These are phyloP conservation scores for Caenorhabditis sulstoni DNA, from an alignment of 2,888 invertebrate species.

Conservation along the genomic window DNA sequence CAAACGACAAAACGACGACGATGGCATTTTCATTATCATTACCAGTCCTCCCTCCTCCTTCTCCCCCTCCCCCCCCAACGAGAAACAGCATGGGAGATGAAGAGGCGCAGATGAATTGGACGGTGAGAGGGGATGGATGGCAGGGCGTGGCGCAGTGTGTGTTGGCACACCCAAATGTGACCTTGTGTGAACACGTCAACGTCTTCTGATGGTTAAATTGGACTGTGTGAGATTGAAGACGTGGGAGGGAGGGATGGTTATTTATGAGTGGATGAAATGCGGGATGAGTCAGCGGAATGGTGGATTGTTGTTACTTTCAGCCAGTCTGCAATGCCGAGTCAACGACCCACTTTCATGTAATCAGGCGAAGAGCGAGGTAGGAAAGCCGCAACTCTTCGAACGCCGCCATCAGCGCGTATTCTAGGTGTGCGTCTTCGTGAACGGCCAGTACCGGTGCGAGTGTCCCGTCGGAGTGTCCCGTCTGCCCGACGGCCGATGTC, in stretches of 20 bases:
- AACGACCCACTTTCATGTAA: constrained; percentile 77
- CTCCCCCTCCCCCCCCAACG: background rate
- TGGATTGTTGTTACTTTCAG: constrained; percentile 42
- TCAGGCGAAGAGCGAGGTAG: constrained; percentile 71
- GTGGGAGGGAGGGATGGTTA: constrained; percentile 4
- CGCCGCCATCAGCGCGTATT: too few species aligned
- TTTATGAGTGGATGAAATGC: background rate
- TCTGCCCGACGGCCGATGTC: constrained; percentile 72
- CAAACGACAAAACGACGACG: background rate
- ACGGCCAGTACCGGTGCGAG: constrained; percentile 74
- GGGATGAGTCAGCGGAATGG: background rate
- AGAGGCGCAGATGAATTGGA: constrained; percentile 18
- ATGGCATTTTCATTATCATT: constrained; percentile 49
- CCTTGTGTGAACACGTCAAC: constrained; percentile 35
- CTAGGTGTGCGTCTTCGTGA: constrained; percentile 75
- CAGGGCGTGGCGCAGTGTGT: constrained; percentile 17
- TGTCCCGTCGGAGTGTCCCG: constrained; percentile 70
- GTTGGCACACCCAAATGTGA: constrained; percentile 43
- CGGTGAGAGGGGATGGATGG: background rate
- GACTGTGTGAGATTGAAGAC: constrained; percentile 1
- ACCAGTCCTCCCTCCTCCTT: constrained; percentile 6
- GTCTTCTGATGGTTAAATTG: background rate
- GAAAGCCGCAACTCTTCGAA: too few species aligned
- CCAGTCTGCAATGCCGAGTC: constrained; percentile 75
- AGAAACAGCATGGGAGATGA: constrained; percentile 1